A percentile compares a stretch with the other conserved stretches of the same genome.
Conservation (phyloP, 1,140 invertebrate genomes). For the Araneus ventricosus region DNA sequence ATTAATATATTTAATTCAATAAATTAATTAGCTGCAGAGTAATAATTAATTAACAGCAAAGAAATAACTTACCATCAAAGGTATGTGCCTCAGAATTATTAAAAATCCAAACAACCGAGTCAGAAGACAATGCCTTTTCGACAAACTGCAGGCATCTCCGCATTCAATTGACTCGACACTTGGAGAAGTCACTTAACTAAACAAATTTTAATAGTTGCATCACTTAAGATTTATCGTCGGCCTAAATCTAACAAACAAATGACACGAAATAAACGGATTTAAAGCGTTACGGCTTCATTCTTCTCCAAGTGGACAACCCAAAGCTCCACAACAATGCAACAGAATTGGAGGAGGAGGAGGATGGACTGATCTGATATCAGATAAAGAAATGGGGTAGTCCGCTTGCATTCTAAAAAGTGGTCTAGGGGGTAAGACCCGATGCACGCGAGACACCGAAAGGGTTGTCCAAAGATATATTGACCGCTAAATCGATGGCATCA, state of each 20-base stretch:
- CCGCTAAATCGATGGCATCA: slow-evolving; percentile 23
- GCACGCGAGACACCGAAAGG: slow-evolving; percentile 2
- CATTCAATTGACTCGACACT: slow-evolving; percentile 7
- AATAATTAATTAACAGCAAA: background rate
- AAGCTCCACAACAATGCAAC: background rate
- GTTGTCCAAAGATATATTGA: background rate
- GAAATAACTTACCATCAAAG: background rate
- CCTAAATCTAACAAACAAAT: slow-evolving; percentile 8
- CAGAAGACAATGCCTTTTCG: background rate
- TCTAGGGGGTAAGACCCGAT: background rate
- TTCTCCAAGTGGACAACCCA: background rate
- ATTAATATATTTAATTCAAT: background rate
- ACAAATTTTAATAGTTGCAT: slow-evolving; percentile 30
- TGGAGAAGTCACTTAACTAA: background rate
- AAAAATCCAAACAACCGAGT: background rate
- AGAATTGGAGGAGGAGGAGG: background rate
- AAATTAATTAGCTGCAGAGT: background rate
- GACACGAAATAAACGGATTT: slow-evolving; percentile 19
- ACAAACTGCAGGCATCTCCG: background rate
- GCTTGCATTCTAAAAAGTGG: background rate
- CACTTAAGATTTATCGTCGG: slow-evolving; percentile 19
- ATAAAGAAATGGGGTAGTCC: slow-evolving; percentile 8
- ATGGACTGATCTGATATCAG: background rate
- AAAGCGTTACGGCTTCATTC: background rate
- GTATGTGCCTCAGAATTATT: no score